phyloP scores from a whole-genome alignment of 2,888 invertebrate species.

The Linnaemya vulpina region DNA sequence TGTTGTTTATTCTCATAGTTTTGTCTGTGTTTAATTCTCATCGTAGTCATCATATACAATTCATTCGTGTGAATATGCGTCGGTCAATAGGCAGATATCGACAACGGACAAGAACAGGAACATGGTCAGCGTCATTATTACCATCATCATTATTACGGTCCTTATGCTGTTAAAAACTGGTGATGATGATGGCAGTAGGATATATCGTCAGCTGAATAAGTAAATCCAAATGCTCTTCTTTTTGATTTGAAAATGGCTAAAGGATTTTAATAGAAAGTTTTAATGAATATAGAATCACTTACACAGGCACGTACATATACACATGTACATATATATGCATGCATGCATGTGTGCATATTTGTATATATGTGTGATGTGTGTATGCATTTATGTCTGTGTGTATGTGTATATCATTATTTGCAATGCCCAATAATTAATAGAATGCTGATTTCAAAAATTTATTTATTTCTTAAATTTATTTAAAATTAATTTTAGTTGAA shows the following conservation, averaged over 20 bases:
- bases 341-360: too few relatives aligned
- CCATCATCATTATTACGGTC: constrained; percentile 3
- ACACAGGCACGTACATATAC: too few relatives aligned
- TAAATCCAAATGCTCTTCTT: not conserved
- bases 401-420: too few relatives aligned
- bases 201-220: not conserved
- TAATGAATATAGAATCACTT: too few relatives aligned
- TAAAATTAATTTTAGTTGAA: too few relatives aligned
- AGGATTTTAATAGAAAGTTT: not conserved
- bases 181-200: constrained; percentile 8
- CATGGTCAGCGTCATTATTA: constrained; percentile 20
- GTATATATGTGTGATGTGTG: too few relatives aligned
- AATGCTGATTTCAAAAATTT: too few relatives aligned
- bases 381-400: too few relatives aligned
- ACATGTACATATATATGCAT: too few relatives aligned
- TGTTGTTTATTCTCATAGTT: constrained; percentile 54
- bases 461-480: too few relatives aligned
- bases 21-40: constrained; percentile 63
- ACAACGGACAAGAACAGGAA: constrained; percentile 23
- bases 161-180: not conserved
- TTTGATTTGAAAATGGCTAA: not conserved
- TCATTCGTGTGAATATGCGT: constrained; percentile 26
- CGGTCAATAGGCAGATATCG: constrained; percentile 25
- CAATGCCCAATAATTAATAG: too few relatives aligned
- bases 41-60: constrained; percentile 52